Evolutionary conservation across 1,140 invertebrate genomes (phyloP), one percentile per base, ranked within the genome.

Genomic region (Formica exsecta): DNA sequence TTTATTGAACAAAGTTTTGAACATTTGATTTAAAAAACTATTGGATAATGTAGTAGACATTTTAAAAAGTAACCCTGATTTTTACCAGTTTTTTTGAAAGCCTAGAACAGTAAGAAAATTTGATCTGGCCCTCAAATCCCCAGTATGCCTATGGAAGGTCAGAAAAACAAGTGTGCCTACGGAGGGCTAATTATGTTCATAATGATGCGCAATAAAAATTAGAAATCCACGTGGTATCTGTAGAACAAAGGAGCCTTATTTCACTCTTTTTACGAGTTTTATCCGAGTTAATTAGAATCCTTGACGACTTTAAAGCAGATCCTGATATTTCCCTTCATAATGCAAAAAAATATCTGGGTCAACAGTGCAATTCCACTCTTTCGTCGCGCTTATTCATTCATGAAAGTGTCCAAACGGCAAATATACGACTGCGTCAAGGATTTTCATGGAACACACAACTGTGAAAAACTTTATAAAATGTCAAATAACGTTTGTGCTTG

Each of bases 301-400:
- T 19, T n/a, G 36, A 25, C 38, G 13, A 44, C 41, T 71, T 59
- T 41, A 41, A 81, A 48, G 38, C 9, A 22, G 36, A 59, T 41
- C 11, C n/a, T 54, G 25, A 71, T 71, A 57, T 44, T 73, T 59
- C 13, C 19, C 13, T 36, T 54, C 36, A 32, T 36, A 54, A 68
- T 25, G 61, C 61, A 66, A 44, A 70, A 16, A 32, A 59, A 22
- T 13, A 81, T 73, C 32, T 59, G 1, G 76, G 66, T 73, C 36
- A 44, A 11, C 71, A 71, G 51, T 41, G 16, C 19, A 71, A 57
- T 29, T 62, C 25, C 66, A 51, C 9, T 8, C 29, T 54, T 68
- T 68, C 29, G 32, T 57, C 29, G 32, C 32, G 3, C 11, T 81
- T 81, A 71, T 6, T 73, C 32, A 22, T 36, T 71, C 66, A 32